Evolutionary conservation across 2,888 invertebrate species (phyloP).

Genomic region (Urechis unicinctus): DNA sequence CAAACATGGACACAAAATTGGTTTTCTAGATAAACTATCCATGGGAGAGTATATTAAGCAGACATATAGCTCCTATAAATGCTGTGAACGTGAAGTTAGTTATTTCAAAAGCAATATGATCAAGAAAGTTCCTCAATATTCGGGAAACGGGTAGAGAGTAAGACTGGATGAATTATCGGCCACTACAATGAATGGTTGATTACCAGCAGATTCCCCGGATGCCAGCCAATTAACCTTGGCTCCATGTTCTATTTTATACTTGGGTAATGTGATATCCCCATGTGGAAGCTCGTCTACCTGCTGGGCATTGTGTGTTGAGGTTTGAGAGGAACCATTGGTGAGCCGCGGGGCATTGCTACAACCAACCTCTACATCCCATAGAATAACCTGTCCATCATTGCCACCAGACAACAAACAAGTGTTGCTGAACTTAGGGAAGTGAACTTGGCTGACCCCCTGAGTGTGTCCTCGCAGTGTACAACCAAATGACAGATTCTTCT

Average conservation of each 20-base stretch:
- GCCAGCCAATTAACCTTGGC: conserved; percentile 44
- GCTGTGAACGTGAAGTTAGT: too few relatives aligned
- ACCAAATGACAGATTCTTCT: conserved; percentile 29
- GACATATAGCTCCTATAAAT: too few relatives aligned
- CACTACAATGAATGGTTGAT: conserved; percentile 25
- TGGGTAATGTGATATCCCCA: background rate
- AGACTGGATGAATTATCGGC: conserved; percentile 39
- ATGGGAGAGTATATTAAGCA: too few relatives aligned
- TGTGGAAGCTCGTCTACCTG: background rate
- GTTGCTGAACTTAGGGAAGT: conserved; percentile 28
- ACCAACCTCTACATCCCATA: conserved; percentile 1
- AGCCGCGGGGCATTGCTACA: background rate
- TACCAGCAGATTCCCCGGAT: conserved; percentile 22
- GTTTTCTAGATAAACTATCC: too few relatives aligned
- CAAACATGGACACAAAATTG: too few relatives aligned
- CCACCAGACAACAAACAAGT: conserved; percentile 34
- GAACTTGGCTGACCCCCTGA: conserved; percentile 45
- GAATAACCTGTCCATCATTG: conserved; percentile 29
- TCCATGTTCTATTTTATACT: conserved; percentile 19
- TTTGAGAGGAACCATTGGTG: background rate
- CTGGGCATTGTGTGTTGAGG: background rate
- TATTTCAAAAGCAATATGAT: too few relatives aligned
- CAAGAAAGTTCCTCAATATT: too few relatives aligned
- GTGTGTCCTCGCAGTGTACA: conserved; percentile 36
- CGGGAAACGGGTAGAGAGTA: conserved; percentile 22